Evolutionary conservation across 2,888 invertebrate species (phyloP), one percentile per base, ranked within the genome.

Genomic region (Morpho helenor): DNA sequence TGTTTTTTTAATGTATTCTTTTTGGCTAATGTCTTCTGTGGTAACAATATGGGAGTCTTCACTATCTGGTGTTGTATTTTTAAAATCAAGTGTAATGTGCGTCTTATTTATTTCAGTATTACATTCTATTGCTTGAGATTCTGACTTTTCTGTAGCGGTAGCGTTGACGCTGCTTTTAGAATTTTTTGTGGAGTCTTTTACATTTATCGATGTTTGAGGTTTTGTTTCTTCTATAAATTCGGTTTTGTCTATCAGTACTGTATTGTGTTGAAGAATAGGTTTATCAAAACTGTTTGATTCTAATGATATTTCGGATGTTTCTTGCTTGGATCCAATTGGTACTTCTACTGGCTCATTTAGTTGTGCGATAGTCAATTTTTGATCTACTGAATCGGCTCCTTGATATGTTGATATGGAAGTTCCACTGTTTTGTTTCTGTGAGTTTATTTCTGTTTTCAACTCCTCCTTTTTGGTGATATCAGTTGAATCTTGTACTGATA

Each of bases 281-380:
- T 57, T 46, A n/a, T 53, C 48, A 45, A 56, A 49, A 51, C n/a
- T 59, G 47, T 59, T 45, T 10, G 49, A 39, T 62, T 57, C 57
- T 7, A 52, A 49, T 7, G 63, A 62, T 53, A 60, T 48, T 56
- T 66, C 62, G 42, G 65, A 62, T 52, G 56, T 52, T 57, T 56
- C 52, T 56, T 8, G 10, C 7, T 41, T 10, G 10, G 43, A 60
- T 50, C 65, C 55, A 57, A 62, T 57, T 49, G 61, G 61, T 50
- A 52, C 50, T 49, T 63, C 46, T 16, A 50, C 53, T 8, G 45
- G 56, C 47, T 61, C 49, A 52, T 60, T 56, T 10, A 50, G 42
- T 42, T 67, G 63, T 53, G 68, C 61, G 41, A 61, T 52, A n/a
- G 64, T 62, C 48, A 66, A 60, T 22, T 49, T 60, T 57, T 69